Evolutionary conservation across 2,888 invertebrate genomes (phyloP).

Genomic region (Meliscaeva auricollis): DNA sequence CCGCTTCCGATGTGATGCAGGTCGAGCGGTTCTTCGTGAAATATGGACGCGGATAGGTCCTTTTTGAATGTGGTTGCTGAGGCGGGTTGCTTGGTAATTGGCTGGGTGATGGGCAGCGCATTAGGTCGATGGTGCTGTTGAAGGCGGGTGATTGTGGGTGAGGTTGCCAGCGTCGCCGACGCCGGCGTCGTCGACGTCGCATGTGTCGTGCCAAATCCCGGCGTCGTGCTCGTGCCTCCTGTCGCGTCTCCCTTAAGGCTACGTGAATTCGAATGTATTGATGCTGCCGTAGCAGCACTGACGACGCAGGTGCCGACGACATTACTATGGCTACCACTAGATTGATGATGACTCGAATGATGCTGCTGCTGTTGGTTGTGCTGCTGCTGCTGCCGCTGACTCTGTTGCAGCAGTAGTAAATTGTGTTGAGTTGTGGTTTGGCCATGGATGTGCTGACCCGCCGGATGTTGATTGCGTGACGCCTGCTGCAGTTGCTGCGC

Average conservation of each 20-base stretch:
- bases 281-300: slow-evolving; percentile 74
- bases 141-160: slow-evolving; percentile 76
- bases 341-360: slow-evolving; percentile 78
- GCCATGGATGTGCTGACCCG: slow-evolving; percentile 84
- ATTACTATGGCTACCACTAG: slow-evolving; percentile 77
- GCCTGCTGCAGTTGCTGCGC: slow-evolving; percentile 84
- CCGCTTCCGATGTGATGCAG: slow-evolving; percentile 79
- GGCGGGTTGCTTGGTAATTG: slow-evolving; percentile 86
- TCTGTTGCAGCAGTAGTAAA: slow-evolving; percentile 86
- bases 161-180: slow-evolving; percentile 77
- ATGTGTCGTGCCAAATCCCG: slow-evolving; percentile 74
- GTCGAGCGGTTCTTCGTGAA: slow-evolving; percentile 85
- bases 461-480: slow-evolving; percentile 84
- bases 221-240: slow-evolving; percentile 71
- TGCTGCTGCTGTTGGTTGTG: slow-evolving; percentile 79
- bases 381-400: slow-evolving; percentile 82
- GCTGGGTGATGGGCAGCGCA: slow-evolving; percentile 80
- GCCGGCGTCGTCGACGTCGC: slow-evolving; percentile 78
- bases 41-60: slow-evolving; percentile 84
- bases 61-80: slow-evolving; percentile 81
- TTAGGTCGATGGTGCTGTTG: slow-evolving; percentile 72
- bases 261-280: slow-evolving; percentile 78
- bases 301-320: slow-evolving; percentile 77
- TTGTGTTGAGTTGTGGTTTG: slow-evolving; percentile 85
- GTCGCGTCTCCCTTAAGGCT: slow-evolving; percentile 76